Base-by-base conservation (phyloP, 2,888 invertebrate species). In the Lampropteryx suffumata region DNA sequence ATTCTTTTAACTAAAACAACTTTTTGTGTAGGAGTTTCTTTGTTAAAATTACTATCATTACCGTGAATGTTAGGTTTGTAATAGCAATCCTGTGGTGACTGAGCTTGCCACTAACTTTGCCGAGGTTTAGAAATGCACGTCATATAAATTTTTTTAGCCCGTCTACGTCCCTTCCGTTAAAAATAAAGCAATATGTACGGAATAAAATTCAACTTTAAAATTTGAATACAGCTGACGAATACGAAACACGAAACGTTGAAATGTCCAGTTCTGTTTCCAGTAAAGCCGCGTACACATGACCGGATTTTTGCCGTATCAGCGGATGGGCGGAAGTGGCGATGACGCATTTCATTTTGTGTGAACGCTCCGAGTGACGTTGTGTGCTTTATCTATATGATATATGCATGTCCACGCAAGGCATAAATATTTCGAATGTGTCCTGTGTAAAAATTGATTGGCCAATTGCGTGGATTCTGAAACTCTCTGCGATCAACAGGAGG, bases 371-470 rank as follows among this genome's bases (percentile, higher is more conserved):
- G 48, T 60, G 62, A 60, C 61, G 58, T 33, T 59, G 58, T 42
- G 45, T 42, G 45, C 60, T 61, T 58, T 79, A 79, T 78, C 79
- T 69, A 52, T 56, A 57, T 73, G 72, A 74, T 69, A 65, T 68
- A 78, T 74, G 71, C 52, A 45, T 21, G 24, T 3, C 12, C 14
- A 36, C 33, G 27, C 39, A 59, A 56, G 57, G 69, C 68, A 74
- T 79, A 74, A 77, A 78, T 77, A 68, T 70, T 73, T 73, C 62
- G 66, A 67, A 76, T 67, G 68, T 65, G 59, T 72, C 67, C 71
- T 64, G 67, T 50, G 51, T 26, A 41, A 56, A 55, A 49, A 46
- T 55, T 55, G 49, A 59, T 57, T 52, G 50, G 30, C 46, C 37
- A 42, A 49, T 57, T 30, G 28, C 34, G 36, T 40, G 32, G 30